Conservation (phyloP, 1,140 invertebrate genomes). For the Macrobrachium nipponense region DNA sequence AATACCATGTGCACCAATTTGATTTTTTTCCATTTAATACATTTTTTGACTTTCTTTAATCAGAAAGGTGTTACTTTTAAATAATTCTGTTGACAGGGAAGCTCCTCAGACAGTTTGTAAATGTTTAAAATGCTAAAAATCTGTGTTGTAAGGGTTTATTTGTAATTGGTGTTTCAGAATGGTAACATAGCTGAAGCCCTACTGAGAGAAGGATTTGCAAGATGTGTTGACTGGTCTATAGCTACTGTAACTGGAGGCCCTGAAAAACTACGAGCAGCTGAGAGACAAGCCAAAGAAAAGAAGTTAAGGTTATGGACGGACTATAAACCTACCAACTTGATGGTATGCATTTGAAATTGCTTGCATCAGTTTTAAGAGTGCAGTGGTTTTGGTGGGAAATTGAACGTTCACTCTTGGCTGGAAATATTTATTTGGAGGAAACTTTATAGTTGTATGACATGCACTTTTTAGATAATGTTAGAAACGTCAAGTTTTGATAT, state of each 20-base stretch:
- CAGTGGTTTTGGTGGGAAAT: too few species aligned
- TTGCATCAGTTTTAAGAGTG: too few species aligned
- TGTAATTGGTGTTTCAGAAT: constrained; percentile 70
- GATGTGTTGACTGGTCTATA: constrained; percentile 98
- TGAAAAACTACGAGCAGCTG: constrained; percentile 85
- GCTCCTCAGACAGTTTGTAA: constrained; percentile 22
- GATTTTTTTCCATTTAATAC: too few species aligned
- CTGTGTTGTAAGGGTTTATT: too few species aligned
- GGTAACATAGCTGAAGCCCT: constrained; percentile 96
- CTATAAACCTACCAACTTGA: constrained; percentile 69
- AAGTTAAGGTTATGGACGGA: constrained; percentile 90
- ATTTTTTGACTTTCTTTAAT: too few species aligned
- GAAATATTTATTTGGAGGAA: neutral
- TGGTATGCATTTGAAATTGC: constrained; percentile 35
- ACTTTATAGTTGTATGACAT: too few species aligned
- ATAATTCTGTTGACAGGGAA: neutral
- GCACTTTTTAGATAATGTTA: too few species aligned
- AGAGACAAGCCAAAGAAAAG: constrained; percentile 89
- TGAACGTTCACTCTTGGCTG: constrained; percentile 26
- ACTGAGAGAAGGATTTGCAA: constrained; percentile 91
- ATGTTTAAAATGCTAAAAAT: too few species aligned
- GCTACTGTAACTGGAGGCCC: constrained; percentile 84
- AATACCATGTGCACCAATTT: too few species aligned
- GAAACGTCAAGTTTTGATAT: neutral
- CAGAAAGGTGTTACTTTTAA: too few species aligned